Base-by-base conservation (phyloP, 2,888 invertebrate genomes). In the Mesochorus sp. region DNA sequence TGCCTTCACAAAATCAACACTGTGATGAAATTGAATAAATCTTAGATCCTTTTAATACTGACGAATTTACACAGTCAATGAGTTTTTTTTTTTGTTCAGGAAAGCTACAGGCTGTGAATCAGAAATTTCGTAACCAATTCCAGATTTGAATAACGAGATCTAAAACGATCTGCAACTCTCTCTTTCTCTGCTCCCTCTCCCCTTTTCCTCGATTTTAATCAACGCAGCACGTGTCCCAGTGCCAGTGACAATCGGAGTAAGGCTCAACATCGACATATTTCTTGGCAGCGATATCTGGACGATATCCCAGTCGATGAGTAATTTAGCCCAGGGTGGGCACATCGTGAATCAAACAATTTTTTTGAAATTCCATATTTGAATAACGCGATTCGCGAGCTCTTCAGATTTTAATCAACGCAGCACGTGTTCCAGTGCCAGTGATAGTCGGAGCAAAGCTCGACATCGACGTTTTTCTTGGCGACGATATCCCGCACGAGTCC, bases 351-450 rank as follows among this genome's bases (percentile, higher is more conserved):
- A n/a, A n/a, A 62, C 17, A 62, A 17, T n/a, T 10, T 2, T 44
- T 28, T 17, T 31, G 8, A 37, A 37, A 3, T 61, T 24, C 17
- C 28, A 17, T 28, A 44, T n/a, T n/a, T 44, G 61, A n/a, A n/a
- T n/a, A n/a, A n/a, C n/a, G n/a, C n/a, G n/a, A n/a, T n/a, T n/a
- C n/a, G n/a, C n/a, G n/a, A n/a, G n/a, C n/a, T n/a, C n/a, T n/a
- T n/a, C n/a, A n/a, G 21, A 24, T 28, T 10, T 49, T 12, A 10
- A n/a, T 26, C 12, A n/a, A 10, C n/a, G 37, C n/a, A n/a, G 71
- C 89, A 90, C 73, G 88, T 86, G 76, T 86, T 89, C 87, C 90
- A 91, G 79, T 90, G 91, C 91, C 91, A 92, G 70, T 92, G 91
- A 1, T 91, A 88, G 8, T 91, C 91, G 5, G 90, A 86, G 76